A percentile compares a stretch with the other conserved stretches of the same genome.
Evolutionary conservation across 1,140 invertebrate genomes (phyloP).

Genomic region (Achatina immaculata): DNA sequence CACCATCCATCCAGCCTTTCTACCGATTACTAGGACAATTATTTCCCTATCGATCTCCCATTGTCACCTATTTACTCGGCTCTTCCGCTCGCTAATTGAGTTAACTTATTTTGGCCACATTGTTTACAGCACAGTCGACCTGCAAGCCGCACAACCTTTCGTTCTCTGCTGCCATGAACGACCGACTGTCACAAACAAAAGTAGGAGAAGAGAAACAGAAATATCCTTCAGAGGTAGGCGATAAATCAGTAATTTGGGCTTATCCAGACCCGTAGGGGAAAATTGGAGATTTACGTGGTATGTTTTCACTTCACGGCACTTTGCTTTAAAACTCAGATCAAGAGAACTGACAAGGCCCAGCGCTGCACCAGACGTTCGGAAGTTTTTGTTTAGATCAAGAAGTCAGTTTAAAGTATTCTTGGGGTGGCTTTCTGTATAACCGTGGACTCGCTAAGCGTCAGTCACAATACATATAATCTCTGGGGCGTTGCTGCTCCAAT

Average conservation of each 20-base stretch:
- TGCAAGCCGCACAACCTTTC: neutral
- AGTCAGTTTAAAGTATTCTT: too few relatives aligned
- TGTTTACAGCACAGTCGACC: constrained; percentile 3
- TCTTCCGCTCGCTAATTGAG: constrained; percentile 10
- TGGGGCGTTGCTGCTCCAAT: too few relatives aligned
- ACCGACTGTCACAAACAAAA: neutral
- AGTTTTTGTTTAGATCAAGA: too few relatives aligned
- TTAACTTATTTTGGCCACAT: constrained; percentile 8
- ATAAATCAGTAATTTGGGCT: neutral
- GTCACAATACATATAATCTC: too few relatives aligned
- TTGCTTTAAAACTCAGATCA: too few relatives aligned
- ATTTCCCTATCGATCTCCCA: neutral
- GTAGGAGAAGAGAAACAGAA: neutral
- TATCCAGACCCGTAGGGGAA: neutral
- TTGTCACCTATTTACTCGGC: constrained; percentile 9
- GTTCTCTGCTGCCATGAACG: neutral
- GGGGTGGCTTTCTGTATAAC: too few relatives aligned
- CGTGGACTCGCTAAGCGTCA: too few relatives aligned
- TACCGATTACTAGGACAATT: neutral
- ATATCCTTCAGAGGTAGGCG: neutral
- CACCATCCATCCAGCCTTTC: too few relatives aligned
- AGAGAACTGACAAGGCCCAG: too few relatives aligned
- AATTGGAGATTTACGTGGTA: neutral
- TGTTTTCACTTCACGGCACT: too few relatives aligned
- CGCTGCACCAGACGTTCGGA: too few relatives aligned